phyloP scores from a whole-genome alignment of 2,113 vertebrate genomes.

The Geococcyx californianus region DNA sequence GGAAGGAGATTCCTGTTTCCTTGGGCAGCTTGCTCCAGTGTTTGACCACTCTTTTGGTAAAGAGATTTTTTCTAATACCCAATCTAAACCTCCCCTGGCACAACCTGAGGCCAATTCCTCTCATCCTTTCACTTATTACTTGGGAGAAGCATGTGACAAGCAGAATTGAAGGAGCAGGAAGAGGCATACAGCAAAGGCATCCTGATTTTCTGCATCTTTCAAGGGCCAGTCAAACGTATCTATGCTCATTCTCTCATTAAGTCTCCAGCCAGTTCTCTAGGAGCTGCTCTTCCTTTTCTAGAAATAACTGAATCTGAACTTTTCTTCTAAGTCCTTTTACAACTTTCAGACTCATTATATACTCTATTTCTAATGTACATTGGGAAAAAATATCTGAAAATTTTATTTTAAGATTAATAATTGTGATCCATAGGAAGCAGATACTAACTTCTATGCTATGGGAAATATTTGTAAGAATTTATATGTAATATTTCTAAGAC shows the following conservation, averaged over 20 bases:
- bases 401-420: background rate
- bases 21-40: too few species aligned
- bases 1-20: too few species aligned
- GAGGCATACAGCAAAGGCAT: background rate
- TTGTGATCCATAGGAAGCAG: background rate
- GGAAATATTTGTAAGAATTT: background rate
- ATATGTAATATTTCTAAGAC: background rate
- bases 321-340: background rate
- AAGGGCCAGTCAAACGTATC: background rate
- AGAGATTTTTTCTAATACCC: too few species aligned
- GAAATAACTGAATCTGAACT: background rate
- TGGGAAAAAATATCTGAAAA: background rate
- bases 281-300: background rate
- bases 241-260: too few species aligned
- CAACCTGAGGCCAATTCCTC: too few species aligned
- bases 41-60: too few species aligned
- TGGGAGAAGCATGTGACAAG: background rate
- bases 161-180: background rate
- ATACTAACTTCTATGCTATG: background rate
- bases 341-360: background rate
- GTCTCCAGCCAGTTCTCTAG: background rate
- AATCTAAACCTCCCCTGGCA: too few species aligned
- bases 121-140: too few species aligned
- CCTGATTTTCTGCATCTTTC: background rate
- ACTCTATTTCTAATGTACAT: background rate